Evolutionary conservation across 64 coral and sea anemone genomes (phyloP).

Genomic region (Anthopleura sola): DNA sequence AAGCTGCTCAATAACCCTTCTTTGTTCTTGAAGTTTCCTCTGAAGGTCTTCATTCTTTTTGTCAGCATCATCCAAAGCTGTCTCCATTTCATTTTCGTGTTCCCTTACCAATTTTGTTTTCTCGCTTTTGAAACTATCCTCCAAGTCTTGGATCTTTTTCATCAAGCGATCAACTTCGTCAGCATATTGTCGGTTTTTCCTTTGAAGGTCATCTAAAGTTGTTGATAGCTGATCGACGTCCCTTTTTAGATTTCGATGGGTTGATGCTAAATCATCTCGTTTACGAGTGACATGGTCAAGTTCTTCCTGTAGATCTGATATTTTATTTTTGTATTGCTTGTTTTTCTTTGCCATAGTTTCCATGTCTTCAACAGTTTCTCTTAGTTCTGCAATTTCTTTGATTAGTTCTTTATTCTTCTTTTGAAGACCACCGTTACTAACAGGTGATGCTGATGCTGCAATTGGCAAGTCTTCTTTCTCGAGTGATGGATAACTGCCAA

Average conservation of each 20-base stretch:
- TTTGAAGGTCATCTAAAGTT: conserved; percentile 55
- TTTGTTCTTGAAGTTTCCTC: conserved; percentile 51
- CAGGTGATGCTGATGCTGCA: conserved; percentile 15
- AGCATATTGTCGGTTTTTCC: conserved; percentile 43
- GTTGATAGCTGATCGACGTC: conserved; percentile 76
- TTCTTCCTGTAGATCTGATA: conserved; percentile 78
- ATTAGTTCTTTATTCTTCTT: conserved; percentile 51
- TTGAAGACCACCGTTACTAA: conserved; percentile 7
- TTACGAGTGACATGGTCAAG: conserved; percentile 69
- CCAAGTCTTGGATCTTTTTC: conserved; percentile 63
- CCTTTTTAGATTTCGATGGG: conserved; percentile 58
- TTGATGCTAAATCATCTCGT: conserved; percentile 63
- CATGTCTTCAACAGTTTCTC: conserved; percentile 63
- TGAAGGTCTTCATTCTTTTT: conserved; percentile 61
- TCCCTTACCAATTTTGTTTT: conserved; percentile 41
- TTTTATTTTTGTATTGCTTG: conserved; percentile 67
- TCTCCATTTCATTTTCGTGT: conserved; percentile 67
- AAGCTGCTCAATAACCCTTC: conserved; percentile 44
- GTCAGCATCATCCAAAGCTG: conserved; percentile 50
- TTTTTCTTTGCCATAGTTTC: conserved; percentile 53
- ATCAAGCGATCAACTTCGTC: conserved; percentile 77
- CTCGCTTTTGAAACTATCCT: conserved; percentile 69
- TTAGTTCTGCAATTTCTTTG: conserved; percentile 63
- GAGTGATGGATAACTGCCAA: not conserved
- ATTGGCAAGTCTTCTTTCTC: not conserved